Percentiles rank a stretch among this genome's conserved stretches.
Evolutionary conservation across 2,113 vertebrate genomes (phyloP).

Genomic region (Pterophyllum scalare): DNA sequence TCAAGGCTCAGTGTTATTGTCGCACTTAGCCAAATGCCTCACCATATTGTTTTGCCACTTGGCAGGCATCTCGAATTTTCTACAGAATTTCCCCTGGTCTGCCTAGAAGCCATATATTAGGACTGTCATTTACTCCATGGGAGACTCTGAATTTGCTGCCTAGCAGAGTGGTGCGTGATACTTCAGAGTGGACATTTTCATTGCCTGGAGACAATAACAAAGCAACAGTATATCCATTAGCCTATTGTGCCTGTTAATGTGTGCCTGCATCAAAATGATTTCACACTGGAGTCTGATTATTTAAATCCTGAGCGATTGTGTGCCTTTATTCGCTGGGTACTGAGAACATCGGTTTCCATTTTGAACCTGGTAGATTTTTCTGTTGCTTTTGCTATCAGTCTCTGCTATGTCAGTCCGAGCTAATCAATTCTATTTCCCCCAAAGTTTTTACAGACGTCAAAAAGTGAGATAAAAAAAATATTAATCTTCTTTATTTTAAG

Average conservation of each 20-base stretch:
- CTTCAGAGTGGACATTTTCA: neutral
- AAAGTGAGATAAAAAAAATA: neutral
- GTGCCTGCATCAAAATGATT: neutral
- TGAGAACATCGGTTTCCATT: neutral
- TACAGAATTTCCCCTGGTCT: slow-evolving; percentile 13
- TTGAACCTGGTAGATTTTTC: neutral
- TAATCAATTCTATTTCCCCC: neutral
- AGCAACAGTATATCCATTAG: neutral
- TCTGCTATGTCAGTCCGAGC: neutral
- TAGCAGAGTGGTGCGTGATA: neutral
- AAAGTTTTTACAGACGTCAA: neutral
- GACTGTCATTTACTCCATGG: slow-evolving; percentile 16
- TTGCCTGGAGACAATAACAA: neutral
- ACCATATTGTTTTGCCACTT: slow-evolving; percentile 36
- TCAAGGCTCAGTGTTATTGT: slow-evolving; percentile 28
- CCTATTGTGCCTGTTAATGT: neutral
- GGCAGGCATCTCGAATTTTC: slow-evolving; percentile 31
- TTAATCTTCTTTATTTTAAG: neutral
- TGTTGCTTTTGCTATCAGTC: neutral
- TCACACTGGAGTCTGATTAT: neutral
- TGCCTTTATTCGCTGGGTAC: neutral
- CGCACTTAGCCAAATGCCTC: neutral
- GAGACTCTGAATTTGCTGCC: neutral
- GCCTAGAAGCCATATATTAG: slow-evolving; percentile 24
- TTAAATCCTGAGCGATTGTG: neutral